Percentiles rank a stretch among this genome's conserved stretches.
Conservation (phyloP, 1,140 invertebrate genomes). For the Agrilus planipennis region DNA sequence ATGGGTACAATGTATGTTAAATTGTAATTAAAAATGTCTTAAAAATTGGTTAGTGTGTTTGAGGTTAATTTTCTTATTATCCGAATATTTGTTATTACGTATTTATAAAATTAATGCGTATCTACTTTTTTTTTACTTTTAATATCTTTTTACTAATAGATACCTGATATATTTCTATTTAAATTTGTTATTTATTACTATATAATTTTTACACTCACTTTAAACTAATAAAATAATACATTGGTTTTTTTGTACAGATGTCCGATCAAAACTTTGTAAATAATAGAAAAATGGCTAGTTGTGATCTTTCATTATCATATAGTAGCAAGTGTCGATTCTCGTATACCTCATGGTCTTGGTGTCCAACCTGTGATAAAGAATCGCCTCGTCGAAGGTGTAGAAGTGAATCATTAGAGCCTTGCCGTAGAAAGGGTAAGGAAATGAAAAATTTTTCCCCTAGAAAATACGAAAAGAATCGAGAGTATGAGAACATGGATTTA, state of each 20-base stretch:
- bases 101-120: no score
- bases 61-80: no score
- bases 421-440: constrained; percentile 25
- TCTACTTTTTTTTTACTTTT: no score
- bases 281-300: constrained; percentile 12
- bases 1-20: no score
- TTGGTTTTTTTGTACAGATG: constrained; percentile 4
- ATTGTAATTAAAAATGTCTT: no score
- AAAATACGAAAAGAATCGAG: constrained; percentile 9
- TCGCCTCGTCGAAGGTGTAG: constrained; percentile 24
- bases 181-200: no score
- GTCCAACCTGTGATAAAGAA: constrained; percentile 28
- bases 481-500: constrained; percentile 30
- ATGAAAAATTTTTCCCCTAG: constrained; percentile 19
- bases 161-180: no score
- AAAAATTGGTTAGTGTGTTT: no score
- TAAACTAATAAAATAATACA: not conserved
- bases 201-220: no score
- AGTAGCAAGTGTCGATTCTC: constrained; percentile 11
- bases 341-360: constrained; percentile 28
- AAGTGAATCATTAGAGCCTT: constrained; percentile 27
- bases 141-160: no score
- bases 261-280: constrained; percentile 6
- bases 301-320: constrained; percentile 12
- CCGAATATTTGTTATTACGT: no score